Conservation (phyloP, 92 coral and sea anemone genomes). For the Parazoanthus atlanticus region DNA sequence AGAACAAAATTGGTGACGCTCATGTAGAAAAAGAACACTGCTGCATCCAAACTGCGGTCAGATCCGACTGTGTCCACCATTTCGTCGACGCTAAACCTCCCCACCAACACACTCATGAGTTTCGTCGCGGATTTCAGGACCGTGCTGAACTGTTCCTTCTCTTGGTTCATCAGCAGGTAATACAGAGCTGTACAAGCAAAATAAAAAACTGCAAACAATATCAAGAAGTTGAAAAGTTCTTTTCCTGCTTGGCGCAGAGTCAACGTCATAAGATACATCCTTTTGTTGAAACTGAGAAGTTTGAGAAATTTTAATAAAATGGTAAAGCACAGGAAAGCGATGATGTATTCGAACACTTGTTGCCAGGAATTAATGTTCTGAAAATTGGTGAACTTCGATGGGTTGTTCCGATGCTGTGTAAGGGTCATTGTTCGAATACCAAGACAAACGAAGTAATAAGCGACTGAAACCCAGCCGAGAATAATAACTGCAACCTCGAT, state of each 20-base stretch:
- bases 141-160: conserved; percentile 72
- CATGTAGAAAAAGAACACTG: conserved; percentile 74
- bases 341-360: conserved; percentile 73
- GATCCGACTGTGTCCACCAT: conserved; percentile 52
- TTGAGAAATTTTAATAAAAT: conserved; percentile 74
- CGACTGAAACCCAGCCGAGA: conserved; percentile 79
- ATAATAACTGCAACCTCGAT: conserved; percentile 66
- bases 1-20: conserved; percentile 76
- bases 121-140: conserved; percentile 70
- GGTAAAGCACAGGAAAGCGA: conserved; percentile 74
- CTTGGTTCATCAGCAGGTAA: conserved; percentile 63
- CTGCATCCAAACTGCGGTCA: conserved; percentile 63
- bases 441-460: conserved; percentile 74
- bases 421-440: conserved; percentile 81
- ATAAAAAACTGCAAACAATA: conserved; percentile 60
- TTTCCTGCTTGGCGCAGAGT: conserved; percentile 73
- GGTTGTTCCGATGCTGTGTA: conserved; percentile 61
- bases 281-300: conserved; percentile 84
- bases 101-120: conserved; percentile 81
- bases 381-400: conserved; percentile 76
- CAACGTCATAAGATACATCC: conserved; percentile 81
- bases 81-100: conserved; percentile 74
- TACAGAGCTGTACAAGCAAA: conserved; percentile 78
- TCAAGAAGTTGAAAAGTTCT: conserved; percentile 67
- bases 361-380: conserved; percentile 91